Percentiles rank a stretch among this genome's conserved stretches.
Evolutionary conservation across 2,797 vertebrate species (phyloP).

Genomic region (Liparis tanakae): DNA sequence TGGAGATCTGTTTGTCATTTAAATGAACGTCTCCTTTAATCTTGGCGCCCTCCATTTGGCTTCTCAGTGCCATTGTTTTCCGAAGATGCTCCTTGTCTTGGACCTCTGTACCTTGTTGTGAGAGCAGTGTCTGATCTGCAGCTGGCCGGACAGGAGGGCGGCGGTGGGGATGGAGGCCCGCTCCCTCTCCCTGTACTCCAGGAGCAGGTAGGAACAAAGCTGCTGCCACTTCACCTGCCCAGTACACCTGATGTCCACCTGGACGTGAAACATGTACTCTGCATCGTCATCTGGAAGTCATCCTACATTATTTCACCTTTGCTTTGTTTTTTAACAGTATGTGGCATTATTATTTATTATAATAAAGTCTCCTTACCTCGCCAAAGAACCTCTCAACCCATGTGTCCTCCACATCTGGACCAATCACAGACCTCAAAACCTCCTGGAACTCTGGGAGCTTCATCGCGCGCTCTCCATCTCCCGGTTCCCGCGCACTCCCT

Average conservation of each 20-base stretch:
- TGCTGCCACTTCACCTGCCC: slow-evolving; percentile 68
- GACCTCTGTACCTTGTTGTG: slow-evolving; percentile 67
- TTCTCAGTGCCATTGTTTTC: too few species aligned
- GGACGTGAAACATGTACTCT: not conserved
- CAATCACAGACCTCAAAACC: slow-evolving; percentile 56
- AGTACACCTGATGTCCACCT: slow-evolving; percentile 69
- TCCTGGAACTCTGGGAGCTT: slow-evolving; percentile 70
- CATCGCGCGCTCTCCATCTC: slow-evolving; percentile 37
- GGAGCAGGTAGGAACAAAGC: slow-evolving; percentile 72
- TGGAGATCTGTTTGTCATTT: too few species aligned
- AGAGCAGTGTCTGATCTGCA: slow-evolving; percentile 59
- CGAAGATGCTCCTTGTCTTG: not conserved
- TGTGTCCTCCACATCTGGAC: slow-evolving; percentile 42
- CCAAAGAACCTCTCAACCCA: slow-evolving; percentile 71
- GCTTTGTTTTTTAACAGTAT: not conserved
- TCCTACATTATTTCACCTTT: not conserved
- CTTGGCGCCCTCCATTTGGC: too few species aligned
- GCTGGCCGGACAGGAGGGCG: slow-evolving; percentile 59
- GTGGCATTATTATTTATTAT: too few species aligned
- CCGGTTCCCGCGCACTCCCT: slow-evolving; percentile 2
- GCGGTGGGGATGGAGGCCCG: slow-evolving; percentile 40
- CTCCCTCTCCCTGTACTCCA: slow-evolving; percentile 71
- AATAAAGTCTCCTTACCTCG: slow-evolving; percentile 65
- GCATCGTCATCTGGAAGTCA: not conserved
- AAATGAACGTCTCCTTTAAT: too few species aligned